Base-by-base conservation (phyloP, 2,113 vertebrate species). In the Progne subis region DNA sequence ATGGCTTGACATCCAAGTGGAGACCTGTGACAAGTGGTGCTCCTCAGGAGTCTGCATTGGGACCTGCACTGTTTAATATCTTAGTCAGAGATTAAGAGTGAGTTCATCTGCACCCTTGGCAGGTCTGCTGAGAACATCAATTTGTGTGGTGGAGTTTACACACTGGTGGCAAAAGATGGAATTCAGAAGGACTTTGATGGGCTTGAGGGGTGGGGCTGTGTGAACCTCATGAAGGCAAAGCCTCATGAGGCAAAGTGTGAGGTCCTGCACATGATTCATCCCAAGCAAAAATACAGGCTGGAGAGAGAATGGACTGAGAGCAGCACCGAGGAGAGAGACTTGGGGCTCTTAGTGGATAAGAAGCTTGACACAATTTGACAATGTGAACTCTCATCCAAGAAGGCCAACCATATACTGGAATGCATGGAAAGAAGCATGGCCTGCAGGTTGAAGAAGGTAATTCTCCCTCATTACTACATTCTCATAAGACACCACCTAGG, bases 71-170 rank as follows among this genome's bases (percentile, higher is more conserved):
- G 23, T 69, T 50, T 50, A 37, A 44, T 18, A 28, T 12, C 43
- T 44, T 32, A 23, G 9, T 29, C 47, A 41, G 17, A 50, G 34
- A 34, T n/a, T 34, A 24, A 57, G 25, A 43, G 9, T 23, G 4
- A 25, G n/a, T 43, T 21, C 3, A 8, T 32, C 37, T 50, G 14
- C 17, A 65, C 6, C 6, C 31, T 44, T 0, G 0, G 18, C 43
- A 50, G 39, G 12, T 57, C 32, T 65, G 25, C 32, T 50, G 37
- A 52, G 26, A 72, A 23, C 8, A 28, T 37, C 12, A 12, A 1
- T 57, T 65, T 44, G 5, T 65, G 32, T 57, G 14, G 4, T 32
- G 18, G 4, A 8, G 2, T 32, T 65, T 18, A 32, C 26, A 50
- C 21, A 24, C 3, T 14, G 21, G 31, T 44, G 14, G 10, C 26